These are phyloP conservation scores for Muschampia staudingeri DNA, from an alignment of 2,888 invertebrate genomes.

Conservation along the genomic window DNA sequence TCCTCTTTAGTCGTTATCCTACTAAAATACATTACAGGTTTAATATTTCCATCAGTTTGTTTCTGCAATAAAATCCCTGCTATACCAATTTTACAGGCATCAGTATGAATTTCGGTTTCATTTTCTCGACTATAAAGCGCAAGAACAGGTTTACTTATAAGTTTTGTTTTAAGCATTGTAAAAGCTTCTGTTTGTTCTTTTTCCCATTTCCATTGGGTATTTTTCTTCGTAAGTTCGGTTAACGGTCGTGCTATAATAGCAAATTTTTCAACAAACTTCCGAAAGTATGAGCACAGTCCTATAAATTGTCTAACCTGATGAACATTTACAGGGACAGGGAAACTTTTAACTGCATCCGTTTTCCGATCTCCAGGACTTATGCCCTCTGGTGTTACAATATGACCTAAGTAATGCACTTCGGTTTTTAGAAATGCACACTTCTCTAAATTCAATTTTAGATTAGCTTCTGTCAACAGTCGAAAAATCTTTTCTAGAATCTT, in stretches of 20 bases:
- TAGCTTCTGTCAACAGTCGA: neutral
- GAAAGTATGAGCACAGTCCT: neutral
- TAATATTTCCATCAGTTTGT: neutral
- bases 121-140: neutral
- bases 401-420: neutral
- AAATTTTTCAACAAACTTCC: neutral
- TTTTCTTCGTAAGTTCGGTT: neutral
- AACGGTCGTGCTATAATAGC: neutral
- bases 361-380: neutral
- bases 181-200: too few relatives aligned
- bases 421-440: neutral
- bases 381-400: neutral
- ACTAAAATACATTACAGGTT: neutral
- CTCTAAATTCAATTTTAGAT: neutral
- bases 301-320: neutral
- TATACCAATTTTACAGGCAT: neutral
- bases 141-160: neutral
- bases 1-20: neutral
- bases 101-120: neutral
- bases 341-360: neutral
- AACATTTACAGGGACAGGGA: neutral
- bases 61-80: neutral
- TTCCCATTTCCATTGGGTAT: neutral
- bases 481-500: neutral
- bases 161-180: too few relatives aligned